Conservation (phyloP, 2,888 invertebrate genomes). For the Rhimphoctona megacephalus region DNA sequence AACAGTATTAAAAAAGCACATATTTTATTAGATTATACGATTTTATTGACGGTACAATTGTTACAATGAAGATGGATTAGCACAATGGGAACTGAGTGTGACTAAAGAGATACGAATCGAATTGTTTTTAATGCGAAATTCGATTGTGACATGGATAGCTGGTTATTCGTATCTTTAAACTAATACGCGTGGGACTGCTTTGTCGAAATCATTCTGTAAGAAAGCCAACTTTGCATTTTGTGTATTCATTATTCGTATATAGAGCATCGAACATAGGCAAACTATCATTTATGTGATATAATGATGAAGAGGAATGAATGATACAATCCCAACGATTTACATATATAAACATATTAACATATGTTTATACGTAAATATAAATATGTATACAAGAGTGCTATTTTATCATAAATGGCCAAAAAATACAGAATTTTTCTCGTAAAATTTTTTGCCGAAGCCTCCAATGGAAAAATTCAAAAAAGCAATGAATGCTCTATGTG, state of each 20-base stretch:
- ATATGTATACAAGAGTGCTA: conserved; percentile 9
- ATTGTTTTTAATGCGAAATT: conserved; percentile 39
- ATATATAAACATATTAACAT: too few relatives aligned
- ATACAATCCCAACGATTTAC: conserved; percentile 45
- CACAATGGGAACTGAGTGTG: conserved; percentile 59
- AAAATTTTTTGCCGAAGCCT: neutral
- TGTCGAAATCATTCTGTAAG: conserved; percentile 2
- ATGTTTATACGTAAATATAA: conserved; percentile 3
- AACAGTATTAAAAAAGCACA: neutral
- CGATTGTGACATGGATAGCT: conserved; percentile 26
- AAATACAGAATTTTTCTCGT: neutral
- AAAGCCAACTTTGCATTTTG: neutral
- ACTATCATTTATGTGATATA: conserved; percentile 54
- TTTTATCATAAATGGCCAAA: conserved; percentile 16
- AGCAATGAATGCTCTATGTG: neutral
- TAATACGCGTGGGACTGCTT: conserved; percentile 34
- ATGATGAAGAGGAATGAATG: conserved; percentile 38
- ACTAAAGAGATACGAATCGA: conserved; percentile 51
- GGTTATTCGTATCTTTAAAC: conserved; percentile 23
- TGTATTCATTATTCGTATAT: conserved; percentile 16
- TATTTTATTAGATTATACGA: conserved; percentile 72
- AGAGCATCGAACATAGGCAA: conserved; percentile 12
- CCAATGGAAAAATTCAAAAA: neutral
- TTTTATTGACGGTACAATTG: conserved; percentile 78
- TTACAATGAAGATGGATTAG: conserved; percentile 75